These are phyloP conservation scores for Gisinianus flammeolus DNA, from an alignment of 2,888 invertebrate genomes.

Conservation along the genomic window DNA sequence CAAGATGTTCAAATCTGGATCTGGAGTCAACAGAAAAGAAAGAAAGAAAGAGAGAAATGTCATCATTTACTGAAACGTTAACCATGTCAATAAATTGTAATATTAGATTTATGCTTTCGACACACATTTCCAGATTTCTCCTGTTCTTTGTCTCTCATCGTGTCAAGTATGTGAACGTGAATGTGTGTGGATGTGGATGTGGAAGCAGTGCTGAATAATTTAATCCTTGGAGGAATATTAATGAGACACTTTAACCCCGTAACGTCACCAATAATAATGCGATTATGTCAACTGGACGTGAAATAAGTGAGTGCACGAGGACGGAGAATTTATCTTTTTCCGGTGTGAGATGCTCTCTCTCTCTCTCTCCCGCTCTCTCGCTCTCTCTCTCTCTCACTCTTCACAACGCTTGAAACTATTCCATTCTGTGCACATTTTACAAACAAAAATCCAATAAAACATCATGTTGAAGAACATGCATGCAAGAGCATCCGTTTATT, in stretches of 20 bases:
- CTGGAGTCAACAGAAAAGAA: not conserved
- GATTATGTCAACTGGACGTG: slow-evolving; percentile 24
- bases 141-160: not conserved
- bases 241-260: slow-evolving; percentile 30
- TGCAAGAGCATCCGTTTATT: no score
- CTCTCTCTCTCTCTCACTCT: not conserved
- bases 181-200: no score
- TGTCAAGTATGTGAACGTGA: no score
- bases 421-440: no score
- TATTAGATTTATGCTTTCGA: not conserved
- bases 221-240: slow-evolving; percentile 25
- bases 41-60: not conserved
- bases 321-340: slow-evolving; percentile 25
- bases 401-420: no score
- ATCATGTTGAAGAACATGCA: no score
- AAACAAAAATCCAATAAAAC: no score
- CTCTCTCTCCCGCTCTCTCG: not conserved
- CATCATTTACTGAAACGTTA: not conserved
- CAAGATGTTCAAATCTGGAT: no score
- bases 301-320: slow-evolving; percentile 22
- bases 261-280: slow-evolving; percentile 25
- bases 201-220: slow-evolving; percentile 20
- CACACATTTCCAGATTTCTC: not conserved
- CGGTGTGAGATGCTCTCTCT: not conserved
- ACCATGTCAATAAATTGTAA: not conserved